These are phyloP conservation scores for Cyclina sinensis DNA, from an alignment of 1,140 invertebrate species.

Conservation along the genomic window DNA sequence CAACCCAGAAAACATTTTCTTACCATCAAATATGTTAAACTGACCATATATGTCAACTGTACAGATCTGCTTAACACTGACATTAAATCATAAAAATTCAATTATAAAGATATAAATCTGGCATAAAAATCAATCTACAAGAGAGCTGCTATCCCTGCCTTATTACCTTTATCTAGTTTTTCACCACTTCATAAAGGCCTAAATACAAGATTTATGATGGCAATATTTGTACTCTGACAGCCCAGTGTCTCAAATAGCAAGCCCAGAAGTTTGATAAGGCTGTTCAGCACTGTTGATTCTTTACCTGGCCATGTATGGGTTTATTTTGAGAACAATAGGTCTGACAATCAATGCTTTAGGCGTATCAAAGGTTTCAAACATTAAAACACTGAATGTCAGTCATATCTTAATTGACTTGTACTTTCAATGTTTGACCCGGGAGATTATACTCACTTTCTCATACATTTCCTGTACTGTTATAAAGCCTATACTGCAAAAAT, in stretches of 20 bases:
- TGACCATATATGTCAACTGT: background rate
- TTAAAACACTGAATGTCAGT: background rate
- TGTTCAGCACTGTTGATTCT: background rate
- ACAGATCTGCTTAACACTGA: background rate
- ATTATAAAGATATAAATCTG: slow-evolving; percentile 22
- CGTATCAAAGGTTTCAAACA: background rate
- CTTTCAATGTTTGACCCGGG: background rate
- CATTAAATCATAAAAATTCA: slow-evolving; percentile 1
- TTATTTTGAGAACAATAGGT: background rate
- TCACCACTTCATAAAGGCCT: background rate
- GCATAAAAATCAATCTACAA: background rate
- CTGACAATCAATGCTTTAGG: background rate
- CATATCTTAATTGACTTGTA: slow-evolving; percentile 5
- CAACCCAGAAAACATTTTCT: background rate
- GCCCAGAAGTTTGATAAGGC: background rate
- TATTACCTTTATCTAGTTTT: background rate
- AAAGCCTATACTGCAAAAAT: too few relatives aligned
- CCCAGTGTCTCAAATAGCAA: background rate
- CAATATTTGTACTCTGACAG: background rate
- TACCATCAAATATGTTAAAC: background rate
- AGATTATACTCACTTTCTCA: too few relatives aligned
- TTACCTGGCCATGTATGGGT: background rate
- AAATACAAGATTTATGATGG: slow-evolving; percentile 20
- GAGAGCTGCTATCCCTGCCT: background rate
- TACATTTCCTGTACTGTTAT: too few relatives aligned